Evolutionary conservation across 2,888 invertebrate species (phyloP), one percentile per base, ranked within the genome.

Genomic region (Cosmia trapezina): DNA sequence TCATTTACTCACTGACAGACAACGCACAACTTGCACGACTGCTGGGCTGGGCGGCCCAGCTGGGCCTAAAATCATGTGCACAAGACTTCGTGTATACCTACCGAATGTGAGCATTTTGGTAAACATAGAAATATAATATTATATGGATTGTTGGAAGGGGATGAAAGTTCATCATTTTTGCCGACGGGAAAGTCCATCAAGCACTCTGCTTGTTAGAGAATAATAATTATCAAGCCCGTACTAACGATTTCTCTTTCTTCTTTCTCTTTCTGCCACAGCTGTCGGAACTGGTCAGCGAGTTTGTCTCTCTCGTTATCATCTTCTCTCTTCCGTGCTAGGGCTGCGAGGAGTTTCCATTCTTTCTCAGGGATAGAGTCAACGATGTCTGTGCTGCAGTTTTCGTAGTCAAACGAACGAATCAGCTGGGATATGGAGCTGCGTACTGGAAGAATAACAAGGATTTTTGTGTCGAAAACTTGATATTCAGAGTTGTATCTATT

Each of bases 241-340:
- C 84, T 76, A 66, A 95, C 95, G 85, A 90, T 82, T 70, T 93
- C 88, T 43, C 93, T 90, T 60, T 94, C 91, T 70, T 93, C 91
- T 63, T 93, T 94, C 84, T 96, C 96, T 78, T 92, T 92, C 83
- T 94, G 91, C 96, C 97, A 97, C 89, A 96, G 87, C 80, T 90
- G 91, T 80, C 94, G 92, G 84, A 96, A 96, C 86, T 95, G 91
- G 67, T 95, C 94, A 0, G 96, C 96, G n/a, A 96, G 92, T 61
- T 91, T 92, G 66, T 95, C 93, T 51, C 94, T 89, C 69, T 94
- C 93, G 12, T 88, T 88, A 41, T 95, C 92, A 60, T 96, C 93
- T 54, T 95, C 94, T 81, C 96, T 92, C 87, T 96, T 96, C 73
- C 92, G 88, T 0, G 96, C 96, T 83, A 97, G 90, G 0, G 94